Evolutionary conservation across 2,113 vertebrate genomes (phyloP).

Genomic region (Corvus moneduloides): DNA sequence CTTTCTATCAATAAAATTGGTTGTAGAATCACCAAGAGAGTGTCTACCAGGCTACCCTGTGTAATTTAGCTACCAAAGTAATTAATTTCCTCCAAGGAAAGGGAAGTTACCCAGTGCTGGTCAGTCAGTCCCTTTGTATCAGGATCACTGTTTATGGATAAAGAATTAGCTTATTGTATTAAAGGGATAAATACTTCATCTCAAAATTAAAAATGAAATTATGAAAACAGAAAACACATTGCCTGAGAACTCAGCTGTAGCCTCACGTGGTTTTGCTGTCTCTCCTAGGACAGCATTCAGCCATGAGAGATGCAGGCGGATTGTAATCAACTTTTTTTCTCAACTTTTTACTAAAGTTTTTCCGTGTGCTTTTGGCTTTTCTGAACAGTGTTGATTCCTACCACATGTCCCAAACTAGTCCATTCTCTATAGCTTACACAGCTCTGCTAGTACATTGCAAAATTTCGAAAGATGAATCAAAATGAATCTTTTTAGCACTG

Average conservation of each 20-base stretch:
- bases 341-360: background rate
- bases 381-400: background rate
- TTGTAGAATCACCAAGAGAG: background rate
- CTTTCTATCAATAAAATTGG: background rate
- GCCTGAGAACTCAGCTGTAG: background rate
- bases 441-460: background rate
- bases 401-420: rapidly evolving
- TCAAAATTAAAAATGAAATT: background rate
- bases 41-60: background rate
- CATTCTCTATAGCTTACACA: background rate
- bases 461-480: background rate
- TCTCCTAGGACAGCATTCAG: background rate
- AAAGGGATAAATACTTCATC: background rate
- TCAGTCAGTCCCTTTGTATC: background rate
- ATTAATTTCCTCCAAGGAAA: background rate
- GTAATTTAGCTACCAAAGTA: background rate
- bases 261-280: background rate
- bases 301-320: background rate
- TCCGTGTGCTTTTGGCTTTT: background rate
- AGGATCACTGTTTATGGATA: background rate
- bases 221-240: background rate
- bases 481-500: background rate
- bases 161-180: background rate
- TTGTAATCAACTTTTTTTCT: background rate
- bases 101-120: background rate